phyloP scores from a whole-genome alignment of 2,113 vertebrate species.

The Poicephalus meyeri region DNA sequence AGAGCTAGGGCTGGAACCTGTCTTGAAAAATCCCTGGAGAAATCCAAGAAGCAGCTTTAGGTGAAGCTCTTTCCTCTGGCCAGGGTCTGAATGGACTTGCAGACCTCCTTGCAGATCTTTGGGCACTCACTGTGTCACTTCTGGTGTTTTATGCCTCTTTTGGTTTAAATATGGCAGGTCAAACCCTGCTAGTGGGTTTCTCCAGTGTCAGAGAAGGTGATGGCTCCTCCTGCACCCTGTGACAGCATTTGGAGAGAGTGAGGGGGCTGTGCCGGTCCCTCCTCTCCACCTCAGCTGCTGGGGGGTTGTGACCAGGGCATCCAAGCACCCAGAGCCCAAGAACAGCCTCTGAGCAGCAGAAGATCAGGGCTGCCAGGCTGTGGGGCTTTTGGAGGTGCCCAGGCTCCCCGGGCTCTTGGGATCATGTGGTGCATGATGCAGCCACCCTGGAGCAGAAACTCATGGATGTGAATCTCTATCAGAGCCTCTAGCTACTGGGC shows the following conservation, averaged over 20 bases:
- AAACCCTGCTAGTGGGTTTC: background rate
- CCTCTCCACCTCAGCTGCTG: background rate
- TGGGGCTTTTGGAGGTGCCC: background rate
- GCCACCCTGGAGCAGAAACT: background rate
- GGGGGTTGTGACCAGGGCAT: background rate
- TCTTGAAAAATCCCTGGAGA: background rate
- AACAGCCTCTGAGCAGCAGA: background rate
- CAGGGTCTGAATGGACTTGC: background rate
- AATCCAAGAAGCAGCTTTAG: background rate
- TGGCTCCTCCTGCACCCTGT: too few relatives aligned
- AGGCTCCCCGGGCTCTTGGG: fast-evolving
- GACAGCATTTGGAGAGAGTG: background rate
- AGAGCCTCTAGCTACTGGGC: background rate
- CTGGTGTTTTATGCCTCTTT: background rate
- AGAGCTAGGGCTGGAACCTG: background rate
- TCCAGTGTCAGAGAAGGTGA: background rate
- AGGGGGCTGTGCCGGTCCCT: fast-evolving
- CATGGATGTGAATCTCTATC: background rate
- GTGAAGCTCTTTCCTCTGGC: background rate
- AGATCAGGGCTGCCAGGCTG: background rate
- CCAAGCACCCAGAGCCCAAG: background rate
- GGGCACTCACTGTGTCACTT: fast-evolving
- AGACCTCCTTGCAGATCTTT: background rate
- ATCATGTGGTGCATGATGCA: fast-evolving
- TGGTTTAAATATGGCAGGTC: background rate